Evolutionary conservation across 2,797 vertebrate species (phyloP).

Genomic region (Zonotrichia albicollis): DNA sequence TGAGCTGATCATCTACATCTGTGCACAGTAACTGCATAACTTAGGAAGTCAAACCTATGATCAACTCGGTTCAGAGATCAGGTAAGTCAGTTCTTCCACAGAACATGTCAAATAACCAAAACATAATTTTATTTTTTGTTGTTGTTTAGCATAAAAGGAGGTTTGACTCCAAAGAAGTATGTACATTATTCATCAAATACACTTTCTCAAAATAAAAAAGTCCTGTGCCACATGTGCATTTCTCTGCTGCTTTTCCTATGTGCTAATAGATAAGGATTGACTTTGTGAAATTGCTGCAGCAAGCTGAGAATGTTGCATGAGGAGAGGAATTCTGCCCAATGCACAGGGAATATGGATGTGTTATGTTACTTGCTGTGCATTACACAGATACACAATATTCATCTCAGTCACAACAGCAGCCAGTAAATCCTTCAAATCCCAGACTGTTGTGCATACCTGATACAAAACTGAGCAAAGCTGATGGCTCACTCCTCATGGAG

Average conservation of each 20-base stretch:
- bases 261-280: not conserved
- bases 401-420: slow-evolving; percentile 12
- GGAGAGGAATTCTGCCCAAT: slow-evolving; percentile 17
- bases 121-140: not conserved
- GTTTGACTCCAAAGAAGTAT: not conserved
- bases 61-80: not conserved
- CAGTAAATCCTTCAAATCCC: not conserved
- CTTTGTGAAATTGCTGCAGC: slow-evolving; percentile 34
- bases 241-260: not conserved
- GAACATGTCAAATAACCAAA: not conserved
- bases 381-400: not conserved
- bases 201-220: not conserved
- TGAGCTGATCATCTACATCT: not conserved
- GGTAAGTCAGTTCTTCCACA: not conserved
- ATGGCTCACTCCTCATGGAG: not conserved
- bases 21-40: not conserved
- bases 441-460: not conserved
- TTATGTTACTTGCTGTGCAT: not conserved
- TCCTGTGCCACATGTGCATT: not conserved
- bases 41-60: not conserved
- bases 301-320: slow-evolving; percentile 22
- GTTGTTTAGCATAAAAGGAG: not conserved
- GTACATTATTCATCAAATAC: not conserved
- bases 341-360: slow-evolving; percentile 31
- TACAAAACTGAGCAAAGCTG: not conserved